Evolutionary conservation across 2,113 vertebrate genomes (phyloP).

Genomic region (Tichodroma muraria): DNA sequence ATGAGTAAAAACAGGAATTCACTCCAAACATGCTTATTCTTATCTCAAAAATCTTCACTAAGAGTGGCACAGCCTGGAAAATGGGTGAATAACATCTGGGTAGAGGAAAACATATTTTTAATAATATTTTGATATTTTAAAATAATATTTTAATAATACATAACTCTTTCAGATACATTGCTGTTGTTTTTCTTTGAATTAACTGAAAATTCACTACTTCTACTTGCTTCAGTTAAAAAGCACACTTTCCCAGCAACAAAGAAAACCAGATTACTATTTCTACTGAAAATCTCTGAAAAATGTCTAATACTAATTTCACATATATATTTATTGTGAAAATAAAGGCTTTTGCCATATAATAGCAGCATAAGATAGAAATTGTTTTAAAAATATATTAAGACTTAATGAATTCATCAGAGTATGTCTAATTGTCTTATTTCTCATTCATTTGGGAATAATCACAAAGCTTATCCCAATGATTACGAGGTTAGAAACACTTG

Average conservation of each 20-base stretch:
- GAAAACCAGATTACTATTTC: neutral
- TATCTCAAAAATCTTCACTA: neutral
- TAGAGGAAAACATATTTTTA: neutral
- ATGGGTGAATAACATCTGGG: neutral
- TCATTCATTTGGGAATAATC: neutral
- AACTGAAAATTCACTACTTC: neutral
- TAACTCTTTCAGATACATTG: neutral
- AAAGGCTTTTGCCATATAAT: neutral
- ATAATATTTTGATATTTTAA: neutral
- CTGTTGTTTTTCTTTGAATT: neutral
- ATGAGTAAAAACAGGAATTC: neutral
- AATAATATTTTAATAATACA: neutral
- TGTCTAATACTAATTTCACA: neutral
- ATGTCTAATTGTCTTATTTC: neutral
- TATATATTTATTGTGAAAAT: neutral
- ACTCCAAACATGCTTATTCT: neutral
- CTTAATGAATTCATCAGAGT: neutral
- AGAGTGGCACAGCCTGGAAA: neutral
- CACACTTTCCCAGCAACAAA: neutral
- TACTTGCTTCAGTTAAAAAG: neutral
- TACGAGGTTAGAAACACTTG: neutral
- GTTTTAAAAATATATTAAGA: neutral
- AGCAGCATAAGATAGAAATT: neutral
- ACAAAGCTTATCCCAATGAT: neutral
- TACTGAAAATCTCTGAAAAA: neutral